Base-by-base conservation (phyloP, 2,797 vertebrate species). In the Brotula barbata region DNA sequence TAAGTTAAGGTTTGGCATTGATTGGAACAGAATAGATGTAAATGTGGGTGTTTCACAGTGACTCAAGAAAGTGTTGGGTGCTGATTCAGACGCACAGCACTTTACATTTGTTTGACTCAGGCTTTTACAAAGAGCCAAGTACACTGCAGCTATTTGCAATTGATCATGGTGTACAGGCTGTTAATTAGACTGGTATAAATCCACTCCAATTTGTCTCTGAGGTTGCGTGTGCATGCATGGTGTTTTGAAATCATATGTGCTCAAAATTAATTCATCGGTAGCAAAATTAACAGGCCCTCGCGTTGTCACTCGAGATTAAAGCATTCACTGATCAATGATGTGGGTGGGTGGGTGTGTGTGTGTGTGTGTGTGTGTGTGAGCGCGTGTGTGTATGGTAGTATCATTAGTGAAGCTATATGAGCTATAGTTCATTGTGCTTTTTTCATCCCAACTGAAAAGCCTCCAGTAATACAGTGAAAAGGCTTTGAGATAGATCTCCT, bases 101-200 rank as follows among this genome's bases (percentile, higher is more conserved):
- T 85, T 81, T 83, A 65, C 63, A 36, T 81, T 80, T 74, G 60
- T 79, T 83, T 75, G 71, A 82, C 80, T 84, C 71, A 78, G 75
- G 54, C 53, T 55, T 83, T 84, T 78, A 59, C 51, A 67, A 49
- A 1, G 51, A 62, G 71, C 64, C 50, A 50, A 58, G 77, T 80
- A 72, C 64, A 69, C 57, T 68, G 71, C 74, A 52, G 69, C 72
- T 85, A 81, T 87, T 89, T 85, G 88, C 86, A 86, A 85, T 92
- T 87, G 84, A 90, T 89, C 89, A 85, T 56, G 20, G 60, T 2
- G 5, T 11, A 6, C 70, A 71, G 63, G 17, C 81, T 70, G 83
- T 79, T 91, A 89, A 92, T 92, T 87, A 55, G 70, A 60, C 63
- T 14, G 58, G 54, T 79, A 81, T 87, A 75, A 86, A 80, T 83